Percentiles rank a stretch among this genome's conserved stretches.
These are phyloP conservation scores for Oceanodroma tethys DNA, from an alignment of 2,113 vertebrate species.

Conservation along the genomic window DNA sequence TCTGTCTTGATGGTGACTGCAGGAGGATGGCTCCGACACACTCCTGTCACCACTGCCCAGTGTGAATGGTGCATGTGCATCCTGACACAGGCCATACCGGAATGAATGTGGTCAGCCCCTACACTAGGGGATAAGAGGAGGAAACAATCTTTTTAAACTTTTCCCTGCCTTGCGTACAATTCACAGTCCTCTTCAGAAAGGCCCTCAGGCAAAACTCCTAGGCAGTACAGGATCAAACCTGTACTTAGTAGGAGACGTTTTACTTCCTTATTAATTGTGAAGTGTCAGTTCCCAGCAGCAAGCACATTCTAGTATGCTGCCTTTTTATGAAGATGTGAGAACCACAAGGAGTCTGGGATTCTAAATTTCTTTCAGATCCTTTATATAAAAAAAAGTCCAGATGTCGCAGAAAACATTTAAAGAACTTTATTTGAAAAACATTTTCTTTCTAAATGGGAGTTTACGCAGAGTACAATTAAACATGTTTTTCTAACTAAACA, in stretches of 20 bases:
- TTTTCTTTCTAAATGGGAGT: constrained; percentile 65
- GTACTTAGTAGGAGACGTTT: neutral
- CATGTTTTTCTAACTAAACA: constrained; percentile 68
- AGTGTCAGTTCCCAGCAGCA: constrained; percentile 42
- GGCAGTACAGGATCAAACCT: constrained; percentile 1
- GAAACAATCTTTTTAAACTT: neutral
- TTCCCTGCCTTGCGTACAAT: neutral
- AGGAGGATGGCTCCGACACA: neutral
- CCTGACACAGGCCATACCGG: neutral
- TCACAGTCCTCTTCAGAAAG: neutral
- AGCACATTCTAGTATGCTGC: constrained; percentile 5
- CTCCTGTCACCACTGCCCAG: neutral
- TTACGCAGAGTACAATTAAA: constrained; percentile 56
- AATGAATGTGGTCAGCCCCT: neutral
- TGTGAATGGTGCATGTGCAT: accelerated
- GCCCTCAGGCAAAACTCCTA: neutral
- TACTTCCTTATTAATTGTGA: neutral
- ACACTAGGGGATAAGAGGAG: neutral
- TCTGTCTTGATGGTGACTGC: neutral
- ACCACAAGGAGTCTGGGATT: constrained; percentile 47
- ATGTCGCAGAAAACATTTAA: constrained; percentile 54
- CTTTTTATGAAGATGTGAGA: constrained; percentile 49
- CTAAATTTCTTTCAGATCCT: constrained; percentile 53
- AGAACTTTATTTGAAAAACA: constrained; percentile 66
- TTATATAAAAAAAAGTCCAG: constrained; percentile 41